Evolutionary conservation across 2,888 invertebrate genomes (phyloP).

Genomic region (Nomada hirtipes): DNA sequence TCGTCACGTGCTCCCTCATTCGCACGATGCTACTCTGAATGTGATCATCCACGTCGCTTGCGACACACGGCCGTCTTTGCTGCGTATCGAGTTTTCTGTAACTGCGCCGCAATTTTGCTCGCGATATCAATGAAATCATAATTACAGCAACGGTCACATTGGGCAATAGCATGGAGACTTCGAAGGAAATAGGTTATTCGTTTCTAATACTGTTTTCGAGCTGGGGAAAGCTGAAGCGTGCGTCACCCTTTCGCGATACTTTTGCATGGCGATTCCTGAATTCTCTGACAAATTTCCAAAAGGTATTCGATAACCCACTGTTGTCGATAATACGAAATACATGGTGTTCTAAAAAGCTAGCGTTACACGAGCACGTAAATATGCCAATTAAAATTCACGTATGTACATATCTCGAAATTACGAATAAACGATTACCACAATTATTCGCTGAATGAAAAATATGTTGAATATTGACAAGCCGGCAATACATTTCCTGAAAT

Average conservation of each 20-base stretch:
- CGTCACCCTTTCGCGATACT: neutral
- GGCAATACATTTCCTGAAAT: too few species aligned
- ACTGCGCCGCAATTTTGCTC: slow-evolving; percentile 14
- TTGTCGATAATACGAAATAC: too few species aligned
- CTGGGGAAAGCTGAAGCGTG: neutral
- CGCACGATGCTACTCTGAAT: slow-evolving; percentile 36
- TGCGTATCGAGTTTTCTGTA: slow-evolving; percentile 4
- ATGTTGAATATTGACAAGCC: too few species aligned
- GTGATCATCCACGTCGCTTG: neutral
- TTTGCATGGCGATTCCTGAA: neutral
- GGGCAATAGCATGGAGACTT: slow-evolving; percentile 1
- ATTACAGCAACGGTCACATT: slow-evolving; percentile 23
- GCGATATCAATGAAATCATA: slow-evolving; percentile 34
- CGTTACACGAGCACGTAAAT: too few species aligned
- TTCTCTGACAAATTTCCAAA: too few species aligned
- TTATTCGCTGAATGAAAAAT: too few species aligned
- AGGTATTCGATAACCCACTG: too few species aligned
- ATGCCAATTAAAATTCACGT: too few species aligned
- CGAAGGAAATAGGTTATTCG: neutral
- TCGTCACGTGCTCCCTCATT: slow-evolving; percentile 4
- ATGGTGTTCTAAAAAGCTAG: too few species aligned
- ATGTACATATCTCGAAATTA: too few species aligned
- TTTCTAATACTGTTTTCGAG: neutral
- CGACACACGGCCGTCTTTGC: neutral
- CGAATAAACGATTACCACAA: too few species aligned